phyloP scores from a whole-genome alignment of 2,797 vertebrate species.

The Oreonectes daqikongensis region DNA sequence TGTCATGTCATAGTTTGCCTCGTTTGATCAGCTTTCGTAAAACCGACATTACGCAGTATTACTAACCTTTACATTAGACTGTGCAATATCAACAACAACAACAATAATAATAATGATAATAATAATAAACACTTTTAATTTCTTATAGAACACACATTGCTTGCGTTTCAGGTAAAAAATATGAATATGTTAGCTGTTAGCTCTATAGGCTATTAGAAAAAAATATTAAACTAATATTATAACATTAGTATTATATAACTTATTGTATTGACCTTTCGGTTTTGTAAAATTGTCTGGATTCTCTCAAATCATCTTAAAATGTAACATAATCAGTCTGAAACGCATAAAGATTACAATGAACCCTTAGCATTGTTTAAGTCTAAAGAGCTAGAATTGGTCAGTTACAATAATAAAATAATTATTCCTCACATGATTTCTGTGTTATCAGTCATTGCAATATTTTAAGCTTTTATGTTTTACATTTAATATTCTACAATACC shows the following conservation, averaged over 20 bases:
- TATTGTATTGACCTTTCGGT: neutral
- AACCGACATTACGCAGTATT: neutral
- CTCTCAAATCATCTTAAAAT: neutral
- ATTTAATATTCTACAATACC: neutral
- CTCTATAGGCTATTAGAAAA: neutral
- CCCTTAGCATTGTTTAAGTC: neutral
- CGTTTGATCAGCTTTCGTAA: neutral
- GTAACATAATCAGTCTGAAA: neutral
- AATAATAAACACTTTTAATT: too few species aligned
- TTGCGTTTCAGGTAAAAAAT: too few species aligned
- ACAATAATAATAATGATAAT: too few species aligned
- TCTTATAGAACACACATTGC: too few species aligned
- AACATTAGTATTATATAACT: neutral
- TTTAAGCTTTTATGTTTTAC: neutral
- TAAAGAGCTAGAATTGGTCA: neutral
- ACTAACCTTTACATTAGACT: too few species aligned
- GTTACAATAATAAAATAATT: neutral
- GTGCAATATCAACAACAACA: too few species aligned
- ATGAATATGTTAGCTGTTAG: neutral
- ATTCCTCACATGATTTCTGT: neutral
- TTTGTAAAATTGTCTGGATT: neutral
- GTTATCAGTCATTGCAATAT: neutral
- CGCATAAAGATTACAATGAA: neutral
- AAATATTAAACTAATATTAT: neutral
- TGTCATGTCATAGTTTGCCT: neutral